Base-by-base conservation (phyloP, 1,140 invertebrate species). In the Lysiphlebus fabarum region DNA sequence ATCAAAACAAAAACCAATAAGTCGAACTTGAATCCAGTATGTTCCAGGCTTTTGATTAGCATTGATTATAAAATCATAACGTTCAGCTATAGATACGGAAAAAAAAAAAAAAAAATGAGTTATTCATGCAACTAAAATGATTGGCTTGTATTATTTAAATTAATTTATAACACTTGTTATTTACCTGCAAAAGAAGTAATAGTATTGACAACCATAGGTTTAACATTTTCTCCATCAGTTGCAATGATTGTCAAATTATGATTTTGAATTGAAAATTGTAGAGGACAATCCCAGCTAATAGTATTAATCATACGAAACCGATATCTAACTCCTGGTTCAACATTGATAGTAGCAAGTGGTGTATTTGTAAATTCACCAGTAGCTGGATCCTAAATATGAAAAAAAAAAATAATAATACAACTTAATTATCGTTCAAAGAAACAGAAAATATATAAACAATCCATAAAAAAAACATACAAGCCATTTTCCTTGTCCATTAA, bases 271-370 rank as follows among this genome's bases (percentile, higher is more conserved):
- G 77, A 79, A 8, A 86, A 58, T 62, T 72, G 59, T 41, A 78
- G 70, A 4, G 82, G 76, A 59, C 83, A 84, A 53, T 76, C 74
- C 8, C 80, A 62, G 33, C 83, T 71, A 60, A 78, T 78, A 47
- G 76, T 78, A 62, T 78, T 81, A 12, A 84, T 74, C 4, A 84
- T 59, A 14, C 84, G 67, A 43, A 86, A 81, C 42, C 83, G 70
- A 63, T 84, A 82, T 6, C 77, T 67, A 5, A 65, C 38, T 7
- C 78, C 74, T 7, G 36, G 26, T 7, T 62, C 42, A 0, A 77
- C 72, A 6, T 58, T 63, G 55, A 74, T 70, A n/a, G 62, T 62
- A 12, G 66, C 61, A 4, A 67, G 17, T 5, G 70, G 65, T 26
- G 62, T 62, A 0, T 42, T 55, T 4, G 65, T 61, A n/a, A 9